Base-by-base conservation (phyloP, 2,888 invertebrate species). In the Urechis unicinctus region DNA sequence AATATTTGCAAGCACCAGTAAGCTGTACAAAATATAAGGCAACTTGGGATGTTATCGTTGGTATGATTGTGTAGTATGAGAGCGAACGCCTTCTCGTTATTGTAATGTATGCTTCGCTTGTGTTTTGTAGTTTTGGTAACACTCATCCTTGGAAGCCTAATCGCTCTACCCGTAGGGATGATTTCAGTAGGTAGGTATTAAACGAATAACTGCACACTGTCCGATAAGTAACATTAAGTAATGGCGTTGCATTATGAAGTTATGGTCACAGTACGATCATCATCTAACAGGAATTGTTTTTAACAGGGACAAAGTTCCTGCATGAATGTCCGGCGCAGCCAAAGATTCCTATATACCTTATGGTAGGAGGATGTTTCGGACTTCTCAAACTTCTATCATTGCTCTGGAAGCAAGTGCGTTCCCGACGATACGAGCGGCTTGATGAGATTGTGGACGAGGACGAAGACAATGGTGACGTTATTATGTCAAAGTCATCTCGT, bases 291-390 rank as follows among this genome's bases (percentile, higher is more conserved):
- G n/a, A n/a, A n/a, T n/a, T 49, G 30, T 50, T 28, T 30, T 28
- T 42, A 73, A n/a, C 82, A 89, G 90, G 90, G 62, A 83, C 88
- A 51, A 87, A 89, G 70, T 88, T 86, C 78, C 83, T 88, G 57
- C 82, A 86, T 24, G 88, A 89, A 72, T 90, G 90, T 66, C 89
- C 89, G 0, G 82, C 83, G 47, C 86, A 88, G 76, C 86, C 86
- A 0, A 83, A 85, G 58, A 85, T 90, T 61, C 88, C 89, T 0
- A 84, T 88, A 28, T 90, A 89, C 79, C 86, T 89, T 84, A 84
- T 89, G 56, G 88, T 89, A n/a, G 89, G 89, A 0, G 90, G 89
- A 0, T 84, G 85, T 9, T 83, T 87, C 13, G 89, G 89, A 0
- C 82, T 86, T 21, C 80, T 86, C 1, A 86, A 88, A 61, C 60